Base-by-base conservation (phyloP, 2,113 vertebrate genomes). In the Erythrocercus mccallii region DNA sequence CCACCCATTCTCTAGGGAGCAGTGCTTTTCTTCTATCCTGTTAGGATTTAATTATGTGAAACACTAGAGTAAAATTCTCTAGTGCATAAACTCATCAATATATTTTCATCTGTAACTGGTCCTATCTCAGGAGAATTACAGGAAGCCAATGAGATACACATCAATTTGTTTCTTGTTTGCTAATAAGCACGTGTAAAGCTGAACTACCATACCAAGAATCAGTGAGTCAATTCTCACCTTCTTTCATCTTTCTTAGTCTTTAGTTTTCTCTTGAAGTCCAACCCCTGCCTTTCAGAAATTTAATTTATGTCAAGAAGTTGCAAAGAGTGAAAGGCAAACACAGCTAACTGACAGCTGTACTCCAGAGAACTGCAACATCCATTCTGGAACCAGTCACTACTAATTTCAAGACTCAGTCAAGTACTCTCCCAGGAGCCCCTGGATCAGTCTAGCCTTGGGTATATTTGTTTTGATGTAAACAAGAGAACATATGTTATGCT, bases 41-140 rank as follows among this genome's bases (percentile, higher is more conserved):
- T 25, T 88, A 57, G 56, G 76, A 95, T 83, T 88, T 86, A 90
- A 96, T 94, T 91, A 92, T 31, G 57, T 69, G 73, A 93, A 92
- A 88, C 64, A 81, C 19, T 50, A 94, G 33, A 90, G 79, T 81
- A 83, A 66, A 88, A 73, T 68, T 61, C 48, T 86, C 62, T 50
- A 74, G 65, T 18, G 10, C n/a, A 94, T 54, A 78, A 78, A 88
- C 35, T 74, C 53, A 48, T 40, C 56, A 78, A 64, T 50, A 73
- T 8, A 64, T 76, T 91, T 76, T 91, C 83, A 68, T 84, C 44
- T 90, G 48, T 86, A 96, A 79, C 24, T 92, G 68, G 51, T 44
- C 61, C 42, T 58, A 15, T 64, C 92, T 92, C 94, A 86, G 72
- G 79, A 95, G 93, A 90, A 82, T 93, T 90, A 53, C 14, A 56